Evolutionary conservation across 2,888 invertebrate species (phyloP), one percentile per base, ranked within the genome.

Genomic region (Oligia strigilis): DNA sequence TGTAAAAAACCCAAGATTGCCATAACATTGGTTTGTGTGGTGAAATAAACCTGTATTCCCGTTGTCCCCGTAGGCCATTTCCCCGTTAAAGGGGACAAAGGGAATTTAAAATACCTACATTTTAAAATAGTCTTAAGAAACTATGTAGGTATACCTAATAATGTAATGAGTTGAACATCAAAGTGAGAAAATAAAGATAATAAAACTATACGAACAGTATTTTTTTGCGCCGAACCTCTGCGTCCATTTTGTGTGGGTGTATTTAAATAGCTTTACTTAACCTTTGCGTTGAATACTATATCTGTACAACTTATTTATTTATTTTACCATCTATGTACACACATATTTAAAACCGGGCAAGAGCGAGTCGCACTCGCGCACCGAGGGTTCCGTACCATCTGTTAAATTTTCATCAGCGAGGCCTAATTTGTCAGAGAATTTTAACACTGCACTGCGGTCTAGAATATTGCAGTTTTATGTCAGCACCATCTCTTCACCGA

Each of bases 151-250:
- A 40, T 40, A 40, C 40, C 40, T 72, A 17, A 13, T n/a, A 58
- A 40, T 71, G 3, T 72, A 40, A n/a, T 19, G 60, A 40, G 11
- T n/a, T 4, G 17, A 40, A 13, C 6, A 36, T 49, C 11, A 11
- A 23, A 23, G 2, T 62, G 49, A 43, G 58, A 43, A 29, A 79
- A 79, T 79, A 79, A 79, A 69, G 60, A 14, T 78, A 4, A 19
- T 62, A 43, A 72, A 43, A 62, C n/a, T 62, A n/a, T 40, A 58
- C 19, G 36, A n/a, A 19, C 19, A 0, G 62, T 72, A 62, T 72
- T 72, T 62, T 19, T 72, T 62, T 72, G n/a, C 72, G 11, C 40
- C n/a, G 1, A 6, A 17, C n/a, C 4, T 19, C 9, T 55, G 9
- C 2, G 9, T 23, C 71, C 36, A 40, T 55, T 55, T 55, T 71